Conservation (phyloP, 2,797 vertebrate species). For the Falco columbarius region DNA sequence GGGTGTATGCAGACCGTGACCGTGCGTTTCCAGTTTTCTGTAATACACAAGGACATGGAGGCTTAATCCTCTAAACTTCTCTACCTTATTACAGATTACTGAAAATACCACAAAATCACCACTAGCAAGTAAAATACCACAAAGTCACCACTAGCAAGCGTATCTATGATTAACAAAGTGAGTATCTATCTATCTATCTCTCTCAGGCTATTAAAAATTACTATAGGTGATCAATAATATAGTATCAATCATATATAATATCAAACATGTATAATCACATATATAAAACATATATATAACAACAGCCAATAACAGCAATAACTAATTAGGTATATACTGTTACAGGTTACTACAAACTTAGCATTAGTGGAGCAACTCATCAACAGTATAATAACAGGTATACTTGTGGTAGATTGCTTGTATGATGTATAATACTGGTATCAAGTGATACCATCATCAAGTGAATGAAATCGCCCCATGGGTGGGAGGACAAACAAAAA, state of each 20-base stretch:
- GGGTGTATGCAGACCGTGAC: rapidly evolving
- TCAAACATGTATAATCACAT: no score
- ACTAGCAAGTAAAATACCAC: neutral
- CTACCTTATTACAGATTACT: neutral
- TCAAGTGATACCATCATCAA: neutral
- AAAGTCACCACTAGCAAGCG: neutral
- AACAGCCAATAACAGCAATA: neutral
- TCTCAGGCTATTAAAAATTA: neutral
- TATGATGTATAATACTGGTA: neutral
- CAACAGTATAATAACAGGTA: neutral
- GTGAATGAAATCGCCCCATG: rapidly evolving
- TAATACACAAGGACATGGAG: neutral
- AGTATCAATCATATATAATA: neutral
- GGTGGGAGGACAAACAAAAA: neutral
- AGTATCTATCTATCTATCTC: no score
- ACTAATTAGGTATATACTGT: neutral
- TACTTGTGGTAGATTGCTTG: neutral
- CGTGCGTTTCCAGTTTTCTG: neutral
- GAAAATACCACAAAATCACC: neutral
- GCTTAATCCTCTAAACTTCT: slow-evolving; percentile 7
- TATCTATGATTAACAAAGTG: neutral
- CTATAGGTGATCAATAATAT: neutral
- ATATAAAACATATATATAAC: neutral
- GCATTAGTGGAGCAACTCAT: neutral
- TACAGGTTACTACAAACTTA: neutral